A percentile compares a stretch with the other conserved stretches of the same genome.
Conservation (phyloP, 2,888 invertebrate genomes). For the Cosmorhoe ocellata region DNA sequence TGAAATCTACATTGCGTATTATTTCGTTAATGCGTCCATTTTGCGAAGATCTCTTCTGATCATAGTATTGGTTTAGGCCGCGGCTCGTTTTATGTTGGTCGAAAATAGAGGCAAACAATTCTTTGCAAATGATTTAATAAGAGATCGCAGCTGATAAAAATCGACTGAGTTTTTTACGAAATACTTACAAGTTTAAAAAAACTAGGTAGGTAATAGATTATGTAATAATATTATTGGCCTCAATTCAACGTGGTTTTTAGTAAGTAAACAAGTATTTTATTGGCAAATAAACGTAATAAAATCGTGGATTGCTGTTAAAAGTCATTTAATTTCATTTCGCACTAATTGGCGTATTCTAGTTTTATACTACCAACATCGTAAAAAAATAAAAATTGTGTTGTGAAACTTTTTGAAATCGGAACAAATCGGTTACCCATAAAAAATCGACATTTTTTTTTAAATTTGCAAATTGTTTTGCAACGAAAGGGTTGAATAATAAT, state of each 20-base stretch:
- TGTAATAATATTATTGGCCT: slow-evolving; percentile 37
- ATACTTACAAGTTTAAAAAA: slow-evolving; percentile 28
- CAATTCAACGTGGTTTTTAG: slow-evolving; percentile 31
- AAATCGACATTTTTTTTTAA: too few species aligned
- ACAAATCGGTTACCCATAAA: neutral
- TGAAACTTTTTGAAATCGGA: slow-evolving; percentile 18
- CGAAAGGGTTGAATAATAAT: too few species aligned
- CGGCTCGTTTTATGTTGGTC: slow-evolving; percentile 30
- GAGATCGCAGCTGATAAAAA: slow-evolving; percentile 27
- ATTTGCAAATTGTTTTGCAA: too few species aligned
- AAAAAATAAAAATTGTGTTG: slow-evolving; percentile 33
- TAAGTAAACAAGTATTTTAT: slow-evolving; percentile 38
- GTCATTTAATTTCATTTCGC: slow-evolving; percentile 30
- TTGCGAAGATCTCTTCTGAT: slow-evolving; percentile 39
- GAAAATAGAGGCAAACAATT: slow-evolving; percentile 20
- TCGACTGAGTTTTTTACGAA: slow-evolving; percentile 21
- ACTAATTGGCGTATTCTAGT: slow-evolving; percentile 33
- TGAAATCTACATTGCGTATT: slow-evolving; percentile 58
- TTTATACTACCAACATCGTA: slow-evolving; percentile 26
- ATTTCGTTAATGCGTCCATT: slow-evolving; percentile 51
- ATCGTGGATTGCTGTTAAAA: slow-evolving; percentile 32
- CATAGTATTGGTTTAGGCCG: slow-evolving; percentile 28
- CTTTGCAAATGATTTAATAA: slow-evolving; percentile 27
- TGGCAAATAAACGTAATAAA: slow-evolving; percentile 34
- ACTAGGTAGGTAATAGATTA: slow-evolving; percentile 28